phyloP scores from a whole-genome alignment of 2,113 vertebrate species.

The Rhodinocichla rosea region DNA sequence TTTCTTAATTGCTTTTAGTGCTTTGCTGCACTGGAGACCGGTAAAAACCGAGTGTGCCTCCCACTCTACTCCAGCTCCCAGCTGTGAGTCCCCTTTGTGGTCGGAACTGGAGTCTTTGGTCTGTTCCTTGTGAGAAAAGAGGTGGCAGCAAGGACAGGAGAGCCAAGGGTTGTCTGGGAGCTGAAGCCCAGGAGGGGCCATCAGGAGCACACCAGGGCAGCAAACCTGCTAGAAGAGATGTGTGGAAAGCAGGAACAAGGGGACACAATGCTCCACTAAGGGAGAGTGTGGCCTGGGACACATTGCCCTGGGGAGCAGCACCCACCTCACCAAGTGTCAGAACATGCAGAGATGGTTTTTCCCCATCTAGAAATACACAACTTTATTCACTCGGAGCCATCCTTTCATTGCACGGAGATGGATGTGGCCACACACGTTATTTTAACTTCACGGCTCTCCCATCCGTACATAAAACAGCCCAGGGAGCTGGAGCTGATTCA shows the following conservation, averaged over 20 bases:
- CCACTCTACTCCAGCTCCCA: fast-evolving
- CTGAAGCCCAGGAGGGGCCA: not conserved
- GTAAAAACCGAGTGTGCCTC: not conserved
- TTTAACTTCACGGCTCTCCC: constrained; percentile 39
- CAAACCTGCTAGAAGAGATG: fast-evolving
- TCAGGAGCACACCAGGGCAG: not conserved
- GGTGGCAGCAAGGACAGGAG: not conserved
- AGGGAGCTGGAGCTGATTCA: constrained; percentile 4
- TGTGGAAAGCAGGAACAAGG: not conserved
- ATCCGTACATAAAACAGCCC: constrained; percentile 47
- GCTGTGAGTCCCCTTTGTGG: not conserved
- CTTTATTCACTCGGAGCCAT: not conserved
- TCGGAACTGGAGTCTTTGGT: not conserved
- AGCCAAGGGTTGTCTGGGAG: not conserved
- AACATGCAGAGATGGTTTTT: not conserved
- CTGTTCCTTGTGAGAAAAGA: fast-evolving
- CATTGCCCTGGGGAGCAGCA: not conserved
- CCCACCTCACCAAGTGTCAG: not conserved
- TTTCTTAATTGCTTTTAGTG: not conserved
- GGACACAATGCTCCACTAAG: not conserved
- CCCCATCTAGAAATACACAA: not conserved
- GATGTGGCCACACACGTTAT: not conserved
- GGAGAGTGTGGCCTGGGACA: not conserved
- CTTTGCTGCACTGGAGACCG: not conserved
- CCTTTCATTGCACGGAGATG: not conserved